A percentile compares a stretch with the other conserved stretches of the same genome.
These are phyloP conservation scores for Schizothorax lantsangensis DNA, from an alignment of 2,797 vertebrate genomes.

Conservation along the genomic window DNA sequence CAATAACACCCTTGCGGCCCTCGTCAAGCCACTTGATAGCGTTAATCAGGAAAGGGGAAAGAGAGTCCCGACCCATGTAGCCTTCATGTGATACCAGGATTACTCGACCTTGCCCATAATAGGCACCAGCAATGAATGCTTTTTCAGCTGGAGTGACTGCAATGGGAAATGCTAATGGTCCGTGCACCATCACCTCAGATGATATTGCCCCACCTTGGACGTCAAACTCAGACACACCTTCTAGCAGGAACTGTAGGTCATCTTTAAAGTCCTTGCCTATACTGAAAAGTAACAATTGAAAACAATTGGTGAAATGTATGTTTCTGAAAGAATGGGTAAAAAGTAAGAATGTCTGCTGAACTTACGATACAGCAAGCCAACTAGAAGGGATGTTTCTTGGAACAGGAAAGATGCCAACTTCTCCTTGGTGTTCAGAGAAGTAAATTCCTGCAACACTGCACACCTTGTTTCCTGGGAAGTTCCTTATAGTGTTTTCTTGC, in stretches of 20 bases:
- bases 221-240: slow-evolving; percentile 77
- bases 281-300: slow-evolving; percentile 60
- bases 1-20: slow-evolving; percentile 75
- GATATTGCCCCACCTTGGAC: slow-evolving; percentile 45
- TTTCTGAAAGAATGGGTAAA: neutral
- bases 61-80: slow-evolving; percentile 61
- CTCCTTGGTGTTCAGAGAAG: slow-evolving; percentile 70
- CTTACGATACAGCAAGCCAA: slow-evolving; percentile 79
- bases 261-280: slow-evolving; percentile 72
- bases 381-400: slow-evolving; percentile 78
- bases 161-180: slow-evolving; percentile 82
- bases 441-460: slow-evolving; percentile 82
- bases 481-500: slow-evolving; percentile 62
- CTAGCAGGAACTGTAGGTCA: slow-evolving; percentile 78
- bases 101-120: slow-evolving; percentile 81
- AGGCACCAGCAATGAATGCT: slow-evolving; percentile 80
- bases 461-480: slow-evolving; percentile 82
- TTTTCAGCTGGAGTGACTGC: slow-evolving; percentile 63
- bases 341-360: slow-evolving; percentile 32
- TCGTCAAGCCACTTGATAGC: slow-evolving; percentile 82
- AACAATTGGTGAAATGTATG: neutral
- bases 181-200: slow-evolving; percentile 82
- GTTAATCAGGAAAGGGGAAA: slow-evolving; percentile 77
- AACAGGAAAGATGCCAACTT: slow-evolving; percentile 67
- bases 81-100: slow-evolving; percentile 79